Evolutionary conservation across 2,797 vertebrate genomes (phyloP).

Genomic region (Hoplostethus mediterraneus): DNA sequence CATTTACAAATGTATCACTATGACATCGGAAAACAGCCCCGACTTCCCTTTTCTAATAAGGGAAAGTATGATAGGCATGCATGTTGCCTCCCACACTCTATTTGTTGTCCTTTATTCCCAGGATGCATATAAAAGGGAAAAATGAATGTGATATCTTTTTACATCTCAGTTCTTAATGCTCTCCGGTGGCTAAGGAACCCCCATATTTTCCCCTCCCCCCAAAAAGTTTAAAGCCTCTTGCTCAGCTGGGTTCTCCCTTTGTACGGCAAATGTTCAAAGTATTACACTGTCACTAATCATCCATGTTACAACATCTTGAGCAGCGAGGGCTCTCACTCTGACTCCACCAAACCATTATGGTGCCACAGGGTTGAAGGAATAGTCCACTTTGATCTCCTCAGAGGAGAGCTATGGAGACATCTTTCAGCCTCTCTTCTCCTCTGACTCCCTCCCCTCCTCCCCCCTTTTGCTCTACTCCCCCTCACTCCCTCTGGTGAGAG

Average conservation of each 20-base stretch:
- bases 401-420: slow-evolving; percentile 75
- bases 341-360: slow-evolving; percentile 76
- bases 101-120: slow-evolving; percentile 87
- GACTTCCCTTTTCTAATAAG: slow-evolving; percentile 70
- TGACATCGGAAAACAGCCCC: slow-evolving; percentile 68
- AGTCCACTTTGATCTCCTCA: slow-evolving; percentile 74
- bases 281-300: slow-evolving; percentile 84
- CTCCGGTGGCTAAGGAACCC: slow-evolving; percentile 82
- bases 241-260: slow-evolving; percentile 87
- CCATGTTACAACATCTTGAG: slow-evolving; percentile 76
- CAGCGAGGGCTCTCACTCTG: slow-evolving; percentile 73
- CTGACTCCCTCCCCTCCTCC: slow-evolving; percentile 53
- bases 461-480: slow-evolving; percentile 50
- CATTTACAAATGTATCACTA: slow-evolving; percentile 65
- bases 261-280: slow-evolving; percentile 82
- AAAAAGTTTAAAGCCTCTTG: slow-evolving; percentile 82
- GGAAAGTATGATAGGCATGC: slow-evolving; percentile 82
- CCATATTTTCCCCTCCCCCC: slow-evolving; percentile 54
- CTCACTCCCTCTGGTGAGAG: slow-evolving; percentile 79
- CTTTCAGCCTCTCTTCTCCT: slow-evolving; percentile 73
- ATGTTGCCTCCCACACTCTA: slow-evolving; percentile 82
- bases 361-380: slow-evolving; percentile 73
- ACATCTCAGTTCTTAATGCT: slow-evolving; percentile 82
- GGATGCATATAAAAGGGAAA: slow-evolving; percentile 75
- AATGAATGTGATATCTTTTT: slow-evolving; percentile 86